Base-by-base conservation (phyloP, 2,888 invertebrate species). In the Thymelicus acteon region DNA sequence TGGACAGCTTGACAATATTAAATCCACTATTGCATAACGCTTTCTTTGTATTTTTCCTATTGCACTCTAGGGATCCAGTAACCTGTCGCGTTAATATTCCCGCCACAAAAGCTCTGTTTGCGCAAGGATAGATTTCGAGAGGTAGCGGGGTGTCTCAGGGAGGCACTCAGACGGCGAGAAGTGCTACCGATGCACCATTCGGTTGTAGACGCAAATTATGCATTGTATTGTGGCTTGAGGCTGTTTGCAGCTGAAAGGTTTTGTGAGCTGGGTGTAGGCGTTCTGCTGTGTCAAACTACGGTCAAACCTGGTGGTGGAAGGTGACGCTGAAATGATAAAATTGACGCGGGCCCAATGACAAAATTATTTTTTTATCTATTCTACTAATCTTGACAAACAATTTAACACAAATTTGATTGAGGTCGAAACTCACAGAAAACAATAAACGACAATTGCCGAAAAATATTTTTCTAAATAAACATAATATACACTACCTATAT, bases 51-150 rank as follows among this genome's bases (percentile, higher is more conserved):
- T 15, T 40, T 19, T 60, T 12, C 15, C 40, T 2, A n/a, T 39
- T 44, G n/a, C 47, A 47, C 40, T 60, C 60, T 15, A 10, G 19
- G 54, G 37, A 58, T 58, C 44, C 15, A 24, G 39, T 37, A 31
- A 63, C 12, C 62, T 49, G 49, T 49, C 37, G 62, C 62, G 49
- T 49, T 63, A 54, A 52, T 64, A 64, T 64, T 64, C 54, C 37
- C 64, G 40, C 54, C 52, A 64, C 64, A 52, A 64, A 40, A 64
- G 64, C 54, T 6, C 15, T 54, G 64, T 54, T 64, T 40, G 64
- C 40, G 64, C 37, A 63, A 63, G 63, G 49, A 49, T 24, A 63
- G 63, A 37, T 31, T 49, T 13, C 24, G 61, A 62, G 61, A 52
- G 48, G 61, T 12, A n/a, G 8, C 24, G 48, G 61, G 61, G 61